Evolutionary conservation across 2,113 vertebrate genomes (phyloP).

Genomic region (Microcebus lehilahytsara): DNA sequence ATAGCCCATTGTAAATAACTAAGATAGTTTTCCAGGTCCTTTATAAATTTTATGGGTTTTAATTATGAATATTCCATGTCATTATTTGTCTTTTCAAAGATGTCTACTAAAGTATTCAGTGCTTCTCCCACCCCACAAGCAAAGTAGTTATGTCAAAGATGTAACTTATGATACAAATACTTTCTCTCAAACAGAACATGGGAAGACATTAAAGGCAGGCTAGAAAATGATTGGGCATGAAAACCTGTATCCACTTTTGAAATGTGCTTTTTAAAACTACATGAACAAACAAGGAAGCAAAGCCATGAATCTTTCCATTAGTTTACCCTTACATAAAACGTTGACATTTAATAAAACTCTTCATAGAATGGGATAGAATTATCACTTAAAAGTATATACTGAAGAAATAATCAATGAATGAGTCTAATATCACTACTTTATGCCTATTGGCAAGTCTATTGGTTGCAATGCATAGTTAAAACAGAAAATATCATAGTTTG

Average conservation of each 20-base stretch:
- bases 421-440: background rate
- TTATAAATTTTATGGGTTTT: background rate
- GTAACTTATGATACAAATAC: fast-evolving
- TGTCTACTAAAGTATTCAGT: background rate
- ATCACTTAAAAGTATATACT: background rate
- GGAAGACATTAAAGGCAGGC: background rate
- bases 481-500: background rate
- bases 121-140: background rate
- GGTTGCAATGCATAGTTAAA: background rate
- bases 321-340: background rate
- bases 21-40: background rate
- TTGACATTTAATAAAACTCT: background rate
- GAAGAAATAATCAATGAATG: background rate
- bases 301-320: background rate
- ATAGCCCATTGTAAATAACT: background rate
- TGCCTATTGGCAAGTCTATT: background rate
- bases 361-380: background rate
- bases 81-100: background rate
- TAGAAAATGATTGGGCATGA: background rate
- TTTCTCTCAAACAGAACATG: background rate
- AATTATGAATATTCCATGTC: background rate
- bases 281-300: background rate
- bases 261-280: background rate
- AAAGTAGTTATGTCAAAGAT: background rate
- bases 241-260: background rate